Evolutionary conservation across 2,888 invertebrate genomes (phyloP), one percentile per base, ranked within the genome.

Genomic region (Eupithecia abbreviata): DNA sequence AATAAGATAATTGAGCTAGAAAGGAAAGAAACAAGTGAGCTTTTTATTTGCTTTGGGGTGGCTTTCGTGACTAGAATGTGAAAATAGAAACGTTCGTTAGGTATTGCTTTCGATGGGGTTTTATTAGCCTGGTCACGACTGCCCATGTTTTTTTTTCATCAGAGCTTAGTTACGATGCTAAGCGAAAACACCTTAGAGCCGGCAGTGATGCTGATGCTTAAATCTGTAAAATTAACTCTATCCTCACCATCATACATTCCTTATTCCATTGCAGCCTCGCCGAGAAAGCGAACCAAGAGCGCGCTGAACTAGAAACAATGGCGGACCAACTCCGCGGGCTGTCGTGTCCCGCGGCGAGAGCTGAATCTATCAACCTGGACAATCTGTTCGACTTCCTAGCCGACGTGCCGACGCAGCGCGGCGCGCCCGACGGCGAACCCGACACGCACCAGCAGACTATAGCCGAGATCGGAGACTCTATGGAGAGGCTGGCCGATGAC

Each of bases 351-450:
- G 85, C 90, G 78, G 89, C 91, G 12, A 90, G 96, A n/a, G 91
- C 96, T 10, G 98, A 98, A 86, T 97, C 97, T 0, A 97, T 98
- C 0, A 98, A 98, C 89, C 92, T 98, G 85, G 98, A 98, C 91
- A 98, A 98, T 90, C 93, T 98, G 84, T 98, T 98, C 92, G 98
- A 98, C 77, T 98, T 98, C 92, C 95, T 98, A 42, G 98, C 98
- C 0, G 98, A 98, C 84, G 97, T 97, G 62, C 95, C 93, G 51
- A 88, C 92, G 6, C 92, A 92, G 77, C 85, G 93, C 0, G 94
- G 94, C n/a, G 94, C 95, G 41, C 93, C 94, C 0, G 95, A 95
- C 75, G 94, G 95, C 15, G 93, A 92, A 87, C 94, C 94, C 69
- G 96, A 90, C 86, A 95, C 94, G 15, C 96, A 95, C 85, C 95